Base-by-base conservation (phyloP, 2,113 vertebrate species). In the Redunca redunca region DNA sequence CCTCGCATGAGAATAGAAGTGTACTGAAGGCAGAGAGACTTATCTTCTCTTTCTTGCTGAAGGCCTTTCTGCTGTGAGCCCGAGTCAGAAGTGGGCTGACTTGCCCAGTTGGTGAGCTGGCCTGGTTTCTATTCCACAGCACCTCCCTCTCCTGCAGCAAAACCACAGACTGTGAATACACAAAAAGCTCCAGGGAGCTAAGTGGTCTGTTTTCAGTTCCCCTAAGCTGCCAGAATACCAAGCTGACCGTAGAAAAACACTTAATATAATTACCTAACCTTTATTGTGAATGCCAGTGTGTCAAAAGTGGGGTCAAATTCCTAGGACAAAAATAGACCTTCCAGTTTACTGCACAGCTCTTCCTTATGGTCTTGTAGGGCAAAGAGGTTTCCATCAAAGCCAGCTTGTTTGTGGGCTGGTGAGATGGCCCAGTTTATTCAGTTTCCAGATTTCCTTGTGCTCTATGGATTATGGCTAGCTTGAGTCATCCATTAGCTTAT, bases 311-410 rank as follows among this genome's bases (percentile, higher is more conserved):
- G 84, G 30, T 55, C 52, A 4, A 67, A 71, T 64, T 91, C 77
- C 55, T 28, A 87, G 92, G 67, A 96, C 36, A n/a, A 95, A 97
- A 98, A 95, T 36, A 96, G 78, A 64, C 26, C 48, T 16, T 90
- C 40, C 53, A 17, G 52, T 80, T 90, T 48, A 43, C 58, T 28
- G 1, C 15, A 30, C 12, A 21, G 33, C 23, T 96, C 43, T 78
- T 84, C 50, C 92, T 78, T 58, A 58, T 21, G 67, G 82, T 90
- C 87, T 95, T 52, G 36, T n/a, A 55, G 58, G 33, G 23, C 26
- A 60, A 71, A 52, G 43, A 94, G 43, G 46, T 43, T 87, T 84
- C 48, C 60, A 43, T 43, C 0, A 7, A 95, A 57, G n/a, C 21
- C 77, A 52, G 85, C 17, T 52, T 90, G 48, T 46, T 36, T 28